phyloP scores from a whole-genome alignment of 2,797 vertebrate genomes.

The Oreortyx pictus region DNA sequence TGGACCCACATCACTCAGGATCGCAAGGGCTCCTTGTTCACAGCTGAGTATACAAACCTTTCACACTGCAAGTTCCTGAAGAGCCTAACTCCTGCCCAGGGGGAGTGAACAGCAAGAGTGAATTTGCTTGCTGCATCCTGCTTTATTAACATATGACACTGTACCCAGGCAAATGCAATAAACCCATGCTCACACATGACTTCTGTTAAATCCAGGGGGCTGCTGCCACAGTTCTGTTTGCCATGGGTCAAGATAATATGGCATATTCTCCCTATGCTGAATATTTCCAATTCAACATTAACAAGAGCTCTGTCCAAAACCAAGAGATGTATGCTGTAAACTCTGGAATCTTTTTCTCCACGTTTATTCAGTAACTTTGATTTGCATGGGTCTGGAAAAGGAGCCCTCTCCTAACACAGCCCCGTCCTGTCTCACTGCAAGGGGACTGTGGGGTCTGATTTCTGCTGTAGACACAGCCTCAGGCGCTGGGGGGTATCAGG shows the following conservation, averaged over 20 bases:
- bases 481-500: background rate
- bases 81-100: background rate
- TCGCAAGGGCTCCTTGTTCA: accelerated
- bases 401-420: background rate
- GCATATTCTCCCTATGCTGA: background rate
- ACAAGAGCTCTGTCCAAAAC: background rate
- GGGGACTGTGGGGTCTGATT: background rate
- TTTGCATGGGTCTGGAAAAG: background rate
- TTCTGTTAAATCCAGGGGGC: background rate
- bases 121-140: background rate
- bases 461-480: background rate
- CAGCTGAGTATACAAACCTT: background rate
- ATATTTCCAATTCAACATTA: background rate
- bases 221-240: background rate
- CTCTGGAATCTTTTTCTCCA: slow-evolving; percentile 11
- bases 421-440: accelerated
- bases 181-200: background rate
- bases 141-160: background rate
- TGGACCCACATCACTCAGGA: accelerated
- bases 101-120: background rate
- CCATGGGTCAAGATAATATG: background rate
- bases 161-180: background rate
- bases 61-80: accelerated
- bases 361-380: background rate
- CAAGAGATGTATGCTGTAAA: background rate